These are phyloP conservation scores for Oppia nitens DNA, from an alignment of 1,140 invertebrate genomes.

Conservation along the genomic window DNA sequence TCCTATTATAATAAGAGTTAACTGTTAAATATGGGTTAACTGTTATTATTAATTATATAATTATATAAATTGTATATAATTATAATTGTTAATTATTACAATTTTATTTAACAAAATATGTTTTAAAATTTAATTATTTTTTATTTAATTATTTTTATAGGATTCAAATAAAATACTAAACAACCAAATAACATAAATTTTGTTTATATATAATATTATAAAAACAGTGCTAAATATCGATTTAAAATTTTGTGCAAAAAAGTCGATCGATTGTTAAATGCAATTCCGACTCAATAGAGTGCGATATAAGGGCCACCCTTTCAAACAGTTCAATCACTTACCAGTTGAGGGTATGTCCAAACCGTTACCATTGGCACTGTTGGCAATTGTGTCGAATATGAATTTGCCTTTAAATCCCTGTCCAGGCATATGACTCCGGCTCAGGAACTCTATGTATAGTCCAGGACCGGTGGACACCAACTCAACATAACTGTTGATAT, in stretches of 20 bases:
- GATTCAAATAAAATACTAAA: too few species aligned
- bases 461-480: conserved; percentile 59
- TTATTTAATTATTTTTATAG: too few species aligned
- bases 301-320: not conserved
- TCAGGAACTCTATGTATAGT: conserved; percentile 60
- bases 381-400: conserved; percentile 37
- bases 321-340: conserved; percentile 14
- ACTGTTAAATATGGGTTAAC: too few species aligned
- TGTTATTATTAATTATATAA: too few species aligned
- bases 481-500: conserved; percentile 51
- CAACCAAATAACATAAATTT: too few species aligned
- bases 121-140: too few species aligned
- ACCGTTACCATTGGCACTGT: conserved; percentile 8
- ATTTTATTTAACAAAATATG: too few species aligned
- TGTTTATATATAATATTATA: too few species aligned
- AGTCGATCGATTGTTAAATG: not conserved
- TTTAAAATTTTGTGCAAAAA: not conserved
- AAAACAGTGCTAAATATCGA: too few species aligned
- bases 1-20: too few species aligned
- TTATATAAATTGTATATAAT: too few species aligned
- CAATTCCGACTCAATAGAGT: not conserved
- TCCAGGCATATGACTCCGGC: conserved; percentile 57
- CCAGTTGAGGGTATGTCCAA: conserved; percentile 34
- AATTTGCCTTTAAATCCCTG: conserved; percentile 69
- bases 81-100: too few species aligned